Conservation (phyloP, 2,888 invertebrate species). For the Dynastes tityus region DNA sequence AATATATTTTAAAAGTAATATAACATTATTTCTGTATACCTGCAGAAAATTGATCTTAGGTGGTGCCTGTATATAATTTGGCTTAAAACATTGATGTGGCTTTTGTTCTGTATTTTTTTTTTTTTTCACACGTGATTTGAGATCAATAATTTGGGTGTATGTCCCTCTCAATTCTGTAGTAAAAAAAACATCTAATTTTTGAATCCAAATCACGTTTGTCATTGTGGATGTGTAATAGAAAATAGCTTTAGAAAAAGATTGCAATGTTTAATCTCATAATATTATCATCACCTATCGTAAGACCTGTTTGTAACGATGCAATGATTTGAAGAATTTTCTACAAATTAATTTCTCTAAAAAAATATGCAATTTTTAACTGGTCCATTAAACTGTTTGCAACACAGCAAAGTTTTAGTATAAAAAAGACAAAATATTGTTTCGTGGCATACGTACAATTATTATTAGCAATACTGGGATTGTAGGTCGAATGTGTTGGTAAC, state of each 20-base stretch:
- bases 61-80: conserved; percentile 49
- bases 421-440: too few relatives aligned
- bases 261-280: conserved; percentile 46
- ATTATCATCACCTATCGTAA: conserved; percentile 43
- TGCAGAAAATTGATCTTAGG: conserved; percentile 52
- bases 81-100: conserved; percentile 35
- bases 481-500: too few relatives aligned
- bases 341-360: too few relatives aligned
- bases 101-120: conserved; percentile 26
- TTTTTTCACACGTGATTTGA: conserved; percentile 28
- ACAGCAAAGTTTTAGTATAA: neutral
- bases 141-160: conserved; percentile 16
- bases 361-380: too few relatives aligned
- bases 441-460: too few relatives aligned
- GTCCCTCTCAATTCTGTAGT: neutral
- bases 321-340: too few relatives aligned
- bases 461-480: too few relatives aligned
- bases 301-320: neutral
- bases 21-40: conserved; percentile 47
- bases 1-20: conserved; percentile 9
- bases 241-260: conserved; percentile 18
- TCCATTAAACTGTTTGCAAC: too few relatives aligned
- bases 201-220: conserved; percentile 16
- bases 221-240: conserved; percentile 7
- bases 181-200: neutral